These are phyloP conservation scores for Clarias magur DNA, from an alignment of 2,113 vertebrate genomes.

Conservation along the genomic window DNA sequence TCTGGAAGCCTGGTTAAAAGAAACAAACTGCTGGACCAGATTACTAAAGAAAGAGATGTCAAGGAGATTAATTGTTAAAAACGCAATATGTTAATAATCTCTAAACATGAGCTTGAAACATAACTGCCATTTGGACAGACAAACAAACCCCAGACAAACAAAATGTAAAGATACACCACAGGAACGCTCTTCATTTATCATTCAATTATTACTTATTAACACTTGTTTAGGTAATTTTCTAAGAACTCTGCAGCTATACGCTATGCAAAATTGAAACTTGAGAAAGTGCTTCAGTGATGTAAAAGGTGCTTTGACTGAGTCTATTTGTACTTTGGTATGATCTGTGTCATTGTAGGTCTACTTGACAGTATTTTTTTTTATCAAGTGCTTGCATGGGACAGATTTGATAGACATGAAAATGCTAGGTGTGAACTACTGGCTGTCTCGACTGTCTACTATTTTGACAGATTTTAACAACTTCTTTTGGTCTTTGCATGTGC, in stretches of 20 bases:
- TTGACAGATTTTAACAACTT: background rate
- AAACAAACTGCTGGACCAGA: background rate
- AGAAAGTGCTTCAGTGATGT: background rate
- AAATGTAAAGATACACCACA: background rate
- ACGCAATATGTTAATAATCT: background rate
- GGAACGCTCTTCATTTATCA: background rate
- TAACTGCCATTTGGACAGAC: background rate
- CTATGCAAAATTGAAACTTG: background rate
- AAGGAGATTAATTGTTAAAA: background rate
- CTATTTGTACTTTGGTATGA: background rate
- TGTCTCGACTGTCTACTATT: background rate
- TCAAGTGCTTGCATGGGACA: background rate
- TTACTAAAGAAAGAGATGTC: background rate
- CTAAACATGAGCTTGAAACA: background rate
- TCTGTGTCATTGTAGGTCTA: background rate
- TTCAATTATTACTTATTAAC: background rate
- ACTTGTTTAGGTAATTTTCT: background rate
- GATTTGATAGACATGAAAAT: background rate
- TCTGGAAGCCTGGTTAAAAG: background rate
- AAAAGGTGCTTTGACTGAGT: too few relatives aligned
- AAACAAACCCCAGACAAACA: background rate
- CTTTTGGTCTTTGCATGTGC: background rate
- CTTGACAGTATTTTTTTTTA: background rate
- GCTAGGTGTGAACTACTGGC: background rate
- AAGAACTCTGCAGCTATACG: background rate